Percentiles rank a stretch among this genome's conserved stretches.
These are phyloP conservation scores for Carlito syrichta DNA, from an alignment of 2,113 vertebrate genomes.

Conservation along the genomic window DNA sequence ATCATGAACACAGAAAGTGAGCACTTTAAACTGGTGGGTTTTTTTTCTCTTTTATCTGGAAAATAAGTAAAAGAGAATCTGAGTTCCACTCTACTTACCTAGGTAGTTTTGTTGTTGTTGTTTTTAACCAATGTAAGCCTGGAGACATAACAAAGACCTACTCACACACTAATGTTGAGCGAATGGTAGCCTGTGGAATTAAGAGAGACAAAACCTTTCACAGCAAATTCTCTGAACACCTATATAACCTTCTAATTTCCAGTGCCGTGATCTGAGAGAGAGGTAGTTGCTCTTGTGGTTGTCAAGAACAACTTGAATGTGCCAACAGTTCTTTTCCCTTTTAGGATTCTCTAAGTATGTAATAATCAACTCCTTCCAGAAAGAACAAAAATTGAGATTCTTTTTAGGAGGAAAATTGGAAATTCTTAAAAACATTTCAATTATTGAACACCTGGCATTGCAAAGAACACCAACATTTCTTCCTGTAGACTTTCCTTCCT, in stretches of 20 bases:
- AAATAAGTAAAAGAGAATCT: not conserved
- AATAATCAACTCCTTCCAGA: not conserved
- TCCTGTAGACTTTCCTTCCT: not conserved
- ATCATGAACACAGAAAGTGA: not conserved
- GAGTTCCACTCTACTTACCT: not conserved
- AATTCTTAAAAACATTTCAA: slow-evolving; percentile 7
- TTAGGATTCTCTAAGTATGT: not conserved
- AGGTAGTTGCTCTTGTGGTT: not conserved
- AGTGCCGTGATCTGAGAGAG: not conserved
- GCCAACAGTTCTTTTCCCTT: not conserved
- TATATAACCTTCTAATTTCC: not conserved
- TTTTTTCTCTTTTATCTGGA: not conserved
- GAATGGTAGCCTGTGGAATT: not conserved
- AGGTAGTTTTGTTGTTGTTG: too few relatives aligned
- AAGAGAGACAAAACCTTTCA: not conserved
- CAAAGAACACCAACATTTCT: not conserved
- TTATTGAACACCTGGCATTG: not conserved
- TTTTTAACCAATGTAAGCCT: not conserved
- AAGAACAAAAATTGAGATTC: not conserved
- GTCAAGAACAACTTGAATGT: not conserved
- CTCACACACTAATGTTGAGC: not conserved
- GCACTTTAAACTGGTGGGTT: not conserved
- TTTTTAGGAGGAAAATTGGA: not conserved
- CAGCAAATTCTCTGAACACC: not conserved
- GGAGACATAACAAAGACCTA: not conserved